Evolutionary conservation across 2,797 vertebrate species (phyloP), one percentile per base, ranked within the genome.

Genomic region (Gambusia yucatana): DNA sequence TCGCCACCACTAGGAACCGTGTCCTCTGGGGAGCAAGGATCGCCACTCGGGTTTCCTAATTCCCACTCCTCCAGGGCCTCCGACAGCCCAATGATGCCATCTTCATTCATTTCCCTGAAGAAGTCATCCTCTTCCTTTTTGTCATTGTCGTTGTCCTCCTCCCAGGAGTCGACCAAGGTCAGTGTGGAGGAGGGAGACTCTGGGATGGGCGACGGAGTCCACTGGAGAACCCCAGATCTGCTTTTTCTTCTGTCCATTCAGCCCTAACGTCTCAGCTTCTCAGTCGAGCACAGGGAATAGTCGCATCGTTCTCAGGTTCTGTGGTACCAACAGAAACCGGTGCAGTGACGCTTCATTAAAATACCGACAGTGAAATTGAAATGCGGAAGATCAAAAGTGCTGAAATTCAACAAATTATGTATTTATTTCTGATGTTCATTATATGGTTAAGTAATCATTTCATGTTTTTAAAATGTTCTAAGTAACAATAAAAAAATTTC

Each of bases 11-110:
- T 25, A 44, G 72, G 57, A 0, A 59, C 82, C 6, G 71, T 77
- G 39, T 85, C 82, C 67, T 77, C 75, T 25, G 44, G 85, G 55
- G 46, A 80, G 6, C 59, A 47, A 30, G 76, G 11, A 20, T 82
- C 72, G 10, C 63, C n/a, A 1, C 48, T 14, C 70, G 75, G 46
- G 70, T 72, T 30, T 71, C 20, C 71, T 25, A 92, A 55, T 57
- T 88, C 71, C 71, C 85, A 41, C 6, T 77, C 85, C 41, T 76
- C 82, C 65, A 93, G 63, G 0, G 75, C 82, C 44, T 90, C 93
- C 0, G 84, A 77, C 76, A 96, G 86, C 20, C 96, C 94, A 3
- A 96, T 96, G 80, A 96, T 93, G 57, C 97, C 96, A 2, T 96
- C 93, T 76, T 94, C 89, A 22, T 96, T 94, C 95, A 97, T 94